Conservation (phyloP, 1,140 invertebrate species). For the Drosophila navojoa region DNA sequence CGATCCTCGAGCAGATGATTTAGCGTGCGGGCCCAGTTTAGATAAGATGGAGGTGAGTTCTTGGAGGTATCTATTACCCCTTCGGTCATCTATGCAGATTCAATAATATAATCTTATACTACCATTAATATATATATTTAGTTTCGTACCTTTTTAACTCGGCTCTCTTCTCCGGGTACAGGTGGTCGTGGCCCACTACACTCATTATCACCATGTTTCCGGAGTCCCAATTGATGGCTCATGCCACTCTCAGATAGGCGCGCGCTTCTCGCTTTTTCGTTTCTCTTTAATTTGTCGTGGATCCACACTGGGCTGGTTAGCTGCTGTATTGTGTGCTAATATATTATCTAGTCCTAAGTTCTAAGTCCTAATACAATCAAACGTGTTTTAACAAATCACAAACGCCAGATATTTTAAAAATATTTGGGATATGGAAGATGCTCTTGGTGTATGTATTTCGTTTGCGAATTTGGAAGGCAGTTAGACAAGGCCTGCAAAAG, state of each 20-base stretch:
- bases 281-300: slow-evolving; percentile 6
- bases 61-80: slow-evolving; percentile 84
- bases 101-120: background rate
- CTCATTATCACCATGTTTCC: slow-evolving; percentile 84
- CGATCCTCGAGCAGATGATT: slow-evolving; percentile 92
- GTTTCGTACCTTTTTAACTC: slow-evolving; percentile 77
- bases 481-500: slow-evolving; percentile 81
- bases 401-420: slow-evolving; percentile 82
- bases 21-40: slow-evolving; percentile 94
- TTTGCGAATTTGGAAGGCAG: slow-evolving; percentile 81
- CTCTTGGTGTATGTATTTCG: slow-evolving; percentile 57
- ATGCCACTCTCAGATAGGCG: slow-evolving; percentile 77
- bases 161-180: slow-evolving; percentile 84
- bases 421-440: slow-evolving; percentile 82
- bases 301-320: slow-evolving; percentile 1
- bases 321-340: slow-evolving; percentile 26
- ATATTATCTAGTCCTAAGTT: slow-evolving; percentile 56
- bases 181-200: slow-evolving; percentile 84
- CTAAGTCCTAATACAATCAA: slow-evolving; percentile 62
- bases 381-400: slow-evolving; percentile 73
- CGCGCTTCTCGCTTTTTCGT: slow-evolving; percentile 23
- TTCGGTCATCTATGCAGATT: slow-evolving; percentile 79
- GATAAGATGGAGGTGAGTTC: slow-evolving; percentile 90
- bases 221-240: slow-evolving; percentile 79
- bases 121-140: too few relatives aligned